Evolutionary conservation across 2,797 vertebrate species (phyloP).

Genomic region (Serranus cabrilla): DNA sequence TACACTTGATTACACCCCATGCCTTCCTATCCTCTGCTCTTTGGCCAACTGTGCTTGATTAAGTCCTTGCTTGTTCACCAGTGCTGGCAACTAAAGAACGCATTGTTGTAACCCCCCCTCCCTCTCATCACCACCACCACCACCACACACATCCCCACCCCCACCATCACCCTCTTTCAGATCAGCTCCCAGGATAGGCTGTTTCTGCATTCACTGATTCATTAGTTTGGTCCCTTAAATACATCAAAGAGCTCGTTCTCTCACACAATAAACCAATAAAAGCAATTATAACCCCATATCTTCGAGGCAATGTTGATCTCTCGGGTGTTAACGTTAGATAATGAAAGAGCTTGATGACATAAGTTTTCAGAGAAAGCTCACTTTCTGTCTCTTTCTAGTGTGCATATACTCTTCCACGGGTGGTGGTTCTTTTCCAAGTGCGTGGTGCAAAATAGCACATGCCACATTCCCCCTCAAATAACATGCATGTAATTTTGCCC

Average conservation of each 20-base stretch:
- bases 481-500: constrained; percentile 53
- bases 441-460: constrained; percentile 41
- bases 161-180: constrained; percentile 67
- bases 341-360: constrained; percentile 83
- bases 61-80: constrained; percentile 81
- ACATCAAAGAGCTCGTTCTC: constrained; percentile 84
- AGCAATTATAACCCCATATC: constrained; percentile 82
- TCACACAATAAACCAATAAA: constrained; percentile 85
- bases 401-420: constrained; percentile 27
- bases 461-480: constrained; percentile 40
- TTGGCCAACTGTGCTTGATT: constrained; percentile 81
- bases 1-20: constrained; percentile 80
- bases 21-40: constrained; percentile 68
- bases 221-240: constrained; percentile 86
- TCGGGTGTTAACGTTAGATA: constrained; percentile 81
- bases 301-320: constrained; percentile 73
- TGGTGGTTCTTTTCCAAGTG: constrained; percentile 23
- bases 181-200: constrained; percentile 78
- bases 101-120: constrained; percentile 70
- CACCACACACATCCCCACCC: constrained; percentile 39
- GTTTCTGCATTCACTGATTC: constrained; percentile 82
- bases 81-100: constrained; percentile 76
- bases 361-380: constrained; percentile 81
- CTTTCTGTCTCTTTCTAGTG: constrained; percentile 73
- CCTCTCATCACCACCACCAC: constrained; percentile 10